Base-by-base conservation (phyloP, 2,113 vertebrate species). In the Scatophagus argus region DNA sequence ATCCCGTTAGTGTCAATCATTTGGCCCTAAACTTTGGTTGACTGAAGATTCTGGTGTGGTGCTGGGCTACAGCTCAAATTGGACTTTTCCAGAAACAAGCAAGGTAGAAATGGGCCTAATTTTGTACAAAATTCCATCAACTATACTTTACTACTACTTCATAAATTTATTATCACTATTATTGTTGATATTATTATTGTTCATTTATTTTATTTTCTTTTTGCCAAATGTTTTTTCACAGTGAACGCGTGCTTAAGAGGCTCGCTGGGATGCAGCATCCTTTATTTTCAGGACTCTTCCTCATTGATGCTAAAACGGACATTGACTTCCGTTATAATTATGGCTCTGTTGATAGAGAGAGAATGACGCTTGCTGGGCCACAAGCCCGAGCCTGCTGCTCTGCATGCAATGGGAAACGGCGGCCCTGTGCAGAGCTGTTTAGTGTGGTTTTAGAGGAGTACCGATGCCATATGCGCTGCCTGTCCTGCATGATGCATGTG, bases 401-500 rank as follows among this genome's bases (percentile, higher is more conserved):
- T 52, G 83, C 83, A 71, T 89, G 89, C 88, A 0, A 81, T 63
- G 78, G 79, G 81, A 47, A 56, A 25, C 44, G 55, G 39, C 4
- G 82, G 47, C 70, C 78, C 60, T 13, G 69, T 19, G 80, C 77
- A 0, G 55, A 7, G 27, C 72, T 29, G 74, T 82, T 86, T 90
- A 31, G 72, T 91, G 90, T 86, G 92, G 89, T 85, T 85, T 71
- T 1, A 32, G 66, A 77, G 69, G 51, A 72, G 86, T 5, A 64
- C 82, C 58, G 77, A 44, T 19, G 83, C 90, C 89, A 89, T 85
- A 85, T 91, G 85, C 74, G 71, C 88, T 19, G 86, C 39, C 71
- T 67, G 85, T 77, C 55, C 84, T 68, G 81, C 77, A 39, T 78
- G 85, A 83, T 87, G 88, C 88, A 72, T 87, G 92, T 89, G 93